phyloP scores from a whole-genome alignment of 2,888 invertebrate genomes.

The Gortyna flavago region DNA sequence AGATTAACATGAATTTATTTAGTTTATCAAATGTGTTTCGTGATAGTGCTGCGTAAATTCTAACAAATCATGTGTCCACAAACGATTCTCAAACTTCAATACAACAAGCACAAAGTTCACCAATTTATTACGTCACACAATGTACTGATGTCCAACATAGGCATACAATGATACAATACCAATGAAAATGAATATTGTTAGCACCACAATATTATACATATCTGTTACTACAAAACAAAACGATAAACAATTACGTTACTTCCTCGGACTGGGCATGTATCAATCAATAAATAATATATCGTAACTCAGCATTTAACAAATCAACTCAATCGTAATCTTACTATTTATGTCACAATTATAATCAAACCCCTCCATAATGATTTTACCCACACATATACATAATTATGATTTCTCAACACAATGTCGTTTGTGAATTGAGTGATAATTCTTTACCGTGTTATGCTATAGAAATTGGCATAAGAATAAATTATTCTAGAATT shows the following conservation, averaged over 20 bases:
- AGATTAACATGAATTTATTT: slow-evolving; percentile 89
- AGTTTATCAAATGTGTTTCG: slow-evolving; percentile 87
- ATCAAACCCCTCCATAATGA: slow-evolving; percentile 46
- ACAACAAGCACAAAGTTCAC: slow-evolving; percentile 76
- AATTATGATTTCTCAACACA: slow-evolving; percentile 38
- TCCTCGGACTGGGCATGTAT: slow-evolving; percentile 64
- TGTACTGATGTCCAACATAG: slow-evolving; percentile 40
- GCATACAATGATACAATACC: slow-evolving; percentile 46
- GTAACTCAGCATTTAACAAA: slow-evolving; percentile 68
- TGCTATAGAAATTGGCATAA: slow-evolving; percentile 78
- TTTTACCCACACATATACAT: slow-evolving; percentile 28
- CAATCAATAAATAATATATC: slow-evolving; percentile 70
- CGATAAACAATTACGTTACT: slow-evolving; percentile 70
- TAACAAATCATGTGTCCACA: slow-evolving; percentile 85
- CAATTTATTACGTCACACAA: slow-evolving; percentile 54
- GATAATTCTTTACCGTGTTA: slow-evolving; percentile 69
- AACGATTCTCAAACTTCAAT: slow-evolving; percentile 75
- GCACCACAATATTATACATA: slow-evolving; percentile 71
- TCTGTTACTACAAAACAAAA: slow-evolving; percentile 74
- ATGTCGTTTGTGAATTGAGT: slow-evolving; percentile 62
- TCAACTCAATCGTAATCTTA: slow-evolving; percentile 53
- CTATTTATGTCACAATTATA: slow-evolving; percentile 58
- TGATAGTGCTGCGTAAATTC: slow-evolving; percentile 86
- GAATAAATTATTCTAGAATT: slow-evolving; percentile 79
- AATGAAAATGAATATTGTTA: slow-evolving; percentile 68